Evolutionary conservation across 2,888 invertebrate genomes (phyloP), one percentile per base, ranked within the genome.

Genomic region (Nycteola revayana): DNA sequence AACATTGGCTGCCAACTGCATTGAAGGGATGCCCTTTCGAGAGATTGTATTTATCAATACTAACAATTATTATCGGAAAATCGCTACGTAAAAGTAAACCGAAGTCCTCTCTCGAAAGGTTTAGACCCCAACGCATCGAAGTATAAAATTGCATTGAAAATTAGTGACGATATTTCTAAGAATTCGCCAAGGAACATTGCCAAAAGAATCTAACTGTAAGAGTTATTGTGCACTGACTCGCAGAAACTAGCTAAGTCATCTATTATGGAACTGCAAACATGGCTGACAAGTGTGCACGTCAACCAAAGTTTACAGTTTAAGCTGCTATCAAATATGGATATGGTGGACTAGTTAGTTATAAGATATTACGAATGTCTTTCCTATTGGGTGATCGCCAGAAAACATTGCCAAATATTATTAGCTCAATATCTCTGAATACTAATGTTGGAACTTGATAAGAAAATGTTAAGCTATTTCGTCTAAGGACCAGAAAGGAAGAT

Each of bases 391-490:
- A 41, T 49, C 51, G 81, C 80, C 81, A 82, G 66, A 69, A 69
- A 61, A 62, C 68, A 73, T 69, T 79, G 79, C 80, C 79, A 83
- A 83, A 77, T 73, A 77, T 75, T 71, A 67, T 65, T 66, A 60
- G 61, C 59, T n/a, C n/a, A 54, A 65, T 69, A 68, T 75, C 63
- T 63, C 71, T 57, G 65, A 70, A 69, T 57, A 56, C 68, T 66
- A 67, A 67, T 53, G 53, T 58, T 61, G 58, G 44, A 64, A 65
- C 52, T 62, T 42, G 40, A 49, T n/a, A n/a, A n/a, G n/a, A n/a
- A n/a, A n/a, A n/a, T n/a, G n/a, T n/a, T n/a, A n/a, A n/a, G n/a
- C n/a, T n/a, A n/a, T n/a, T n/a, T n/a, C n/a, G n/a, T n/a, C n/a
- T n/a, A n/a, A n/a, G n/a, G n/a, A n/a, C n/a, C n/a, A n/a, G n/a